phyloP scores from a whole-genome alignment of 1,140 invertebrate genomes.

The Trichomalopsis sarcophagae region DNA sequence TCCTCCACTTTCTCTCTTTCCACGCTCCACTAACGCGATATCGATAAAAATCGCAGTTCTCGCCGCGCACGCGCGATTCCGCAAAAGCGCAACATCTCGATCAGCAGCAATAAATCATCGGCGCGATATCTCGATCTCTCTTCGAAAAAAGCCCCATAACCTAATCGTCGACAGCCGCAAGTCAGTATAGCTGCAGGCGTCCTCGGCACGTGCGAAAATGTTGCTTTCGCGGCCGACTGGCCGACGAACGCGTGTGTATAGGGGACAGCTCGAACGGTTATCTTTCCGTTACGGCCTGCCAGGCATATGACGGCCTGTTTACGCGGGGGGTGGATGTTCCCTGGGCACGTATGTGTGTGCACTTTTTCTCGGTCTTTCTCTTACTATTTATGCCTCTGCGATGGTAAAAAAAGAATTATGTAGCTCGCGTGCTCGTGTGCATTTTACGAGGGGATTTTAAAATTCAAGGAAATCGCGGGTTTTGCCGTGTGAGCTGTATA shows the following conservation, averaged over 20 bases:
- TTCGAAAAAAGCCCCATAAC: neutral
- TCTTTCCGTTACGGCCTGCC: conserved; percentile 72
- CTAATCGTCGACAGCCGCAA: conserved; percentile 28
- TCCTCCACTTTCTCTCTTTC: neutral
- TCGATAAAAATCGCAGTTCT: conserved; percentile 23
- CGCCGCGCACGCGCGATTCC: neutral
- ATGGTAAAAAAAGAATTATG: neutral
- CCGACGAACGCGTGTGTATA: conserved; percentile 30
- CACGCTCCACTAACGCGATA: neutral
- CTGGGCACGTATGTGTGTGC: neutral
- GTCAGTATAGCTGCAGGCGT: neutral
- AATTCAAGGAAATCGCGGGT: neutral
- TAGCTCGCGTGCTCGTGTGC: neutral
- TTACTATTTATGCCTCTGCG: conserved; percentile 4
- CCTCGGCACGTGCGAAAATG: conserved; percentile 37
- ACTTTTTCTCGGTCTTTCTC: neutral
- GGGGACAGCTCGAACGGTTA: conserved; percentile 61
- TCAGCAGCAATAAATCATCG: conserved; percentile 33
- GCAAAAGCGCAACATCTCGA: conserved; percentile 32
- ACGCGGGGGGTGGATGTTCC: conserved; percentile 43
- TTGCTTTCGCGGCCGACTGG: conserved; percentile 32
- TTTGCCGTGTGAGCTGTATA: neutral
- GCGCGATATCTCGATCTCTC: conserved; percentile 7
- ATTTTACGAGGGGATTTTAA: neutral
- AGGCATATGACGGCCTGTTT: conserved; percentile 67